phyloP scores from a whole-genome alignment of 2,113 vertebrate genomes.

The Nicator chloris region DNA sequence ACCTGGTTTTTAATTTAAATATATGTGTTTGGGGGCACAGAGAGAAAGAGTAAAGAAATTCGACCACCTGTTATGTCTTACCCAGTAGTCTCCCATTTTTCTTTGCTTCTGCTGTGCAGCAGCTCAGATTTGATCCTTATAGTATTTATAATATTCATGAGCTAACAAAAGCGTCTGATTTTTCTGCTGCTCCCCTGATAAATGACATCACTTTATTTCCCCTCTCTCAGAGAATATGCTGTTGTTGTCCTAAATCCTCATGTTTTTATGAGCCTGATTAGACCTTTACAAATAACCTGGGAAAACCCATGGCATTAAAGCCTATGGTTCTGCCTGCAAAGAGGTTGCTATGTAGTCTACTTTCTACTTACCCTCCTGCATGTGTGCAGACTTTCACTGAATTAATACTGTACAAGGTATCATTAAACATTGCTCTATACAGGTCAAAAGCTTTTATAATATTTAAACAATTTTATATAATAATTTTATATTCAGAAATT shows the following conservation, averaged over 20 bases:
- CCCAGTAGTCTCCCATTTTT: neutral
- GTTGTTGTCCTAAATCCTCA: neutral
- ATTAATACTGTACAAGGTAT: neutral
- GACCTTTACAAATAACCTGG: neutral
- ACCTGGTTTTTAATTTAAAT: neutral
- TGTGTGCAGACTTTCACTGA: neutral
- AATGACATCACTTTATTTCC: neutral
- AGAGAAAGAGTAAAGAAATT: neutral
- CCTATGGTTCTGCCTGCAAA: neutral
- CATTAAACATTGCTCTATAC: neutral
- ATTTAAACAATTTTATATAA: neutral
- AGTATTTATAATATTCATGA: neutral
- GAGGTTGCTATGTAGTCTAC: neutral
- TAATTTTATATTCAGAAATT: neutral
- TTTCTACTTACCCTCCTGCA: neutral
- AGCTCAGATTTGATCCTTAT: neutral
- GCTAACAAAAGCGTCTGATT: neutral
- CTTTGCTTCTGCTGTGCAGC: neutral
- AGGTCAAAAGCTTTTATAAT: neutral
- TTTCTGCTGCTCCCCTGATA: neutral
- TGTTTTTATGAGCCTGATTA: neutral
- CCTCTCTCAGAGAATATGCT: neutral
- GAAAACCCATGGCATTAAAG: neutral
- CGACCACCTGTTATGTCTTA: neutral
- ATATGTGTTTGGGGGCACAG: neutral